Evolutionary conservation across 2,113 vertebrate genomes (phyloP).

Genomic region (Mustelus asterias): DNA sequence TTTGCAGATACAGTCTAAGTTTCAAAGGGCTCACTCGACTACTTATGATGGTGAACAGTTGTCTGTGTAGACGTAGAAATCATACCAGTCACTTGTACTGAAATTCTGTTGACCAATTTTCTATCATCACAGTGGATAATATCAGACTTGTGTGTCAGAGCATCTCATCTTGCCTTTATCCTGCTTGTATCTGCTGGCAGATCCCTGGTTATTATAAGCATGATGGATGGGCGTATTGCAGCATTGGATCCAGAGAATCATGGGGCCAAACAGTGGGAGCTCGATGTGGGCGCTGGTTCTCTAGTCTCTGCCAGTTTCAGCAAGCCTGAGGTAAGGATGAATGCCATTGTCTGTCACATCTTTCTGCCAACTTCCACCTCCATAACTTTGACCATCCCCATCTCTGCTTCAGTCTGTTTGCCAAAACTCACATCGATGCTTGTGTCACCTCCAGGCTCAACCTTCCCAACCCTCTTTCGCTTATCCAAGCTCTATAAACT

Average conservation of each 20-base stretch:
- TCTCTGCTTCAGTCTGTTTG: background rate
- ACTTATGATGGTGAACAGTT: background rate
- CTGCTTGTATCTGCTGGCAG: slow-evolving; percentile 51
- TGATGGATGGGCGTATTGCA: slow-evolving; percentile 85
- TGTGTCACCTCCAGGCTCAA: background rate
- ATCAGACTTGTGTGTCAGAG: background rate
- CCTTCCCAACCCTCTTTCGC: background rate
- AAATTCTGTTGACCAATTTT: background rate
- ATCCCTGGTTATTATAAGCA: slow-evolving; percentile 90
- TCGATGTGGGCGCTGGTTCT: slow-evolving; percentile 89
- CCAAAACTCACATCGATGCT: background rate
- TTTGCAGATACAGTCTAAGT: background rate
- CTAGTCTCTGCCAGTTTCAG: slow-evolving; percentile 92
- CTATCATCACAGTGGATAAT: background rate
- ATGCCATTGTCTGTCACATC: background rate
- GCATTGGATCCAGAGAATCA: slow-evolving; percentile 88
- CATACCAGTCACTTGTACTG: background rate
- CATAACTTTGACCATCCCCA: background rate
- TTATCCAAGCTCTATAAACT: background rate
- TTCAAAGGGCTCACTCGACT: slow-evolving; percentile 42
- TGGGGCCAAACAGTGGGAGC: slow-evolving; percentile 91
- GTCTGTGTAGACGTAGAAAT: background rate
- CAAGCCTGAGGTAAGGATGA: slow-evolving; percentile 84
- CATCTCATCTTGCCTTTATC: background rate
- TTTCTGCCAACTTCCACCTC: background rate